Evolutionary conservation across 2,888 invertebrate species (phyloP).

Genomic region (Encarsia formosa): DNA sequence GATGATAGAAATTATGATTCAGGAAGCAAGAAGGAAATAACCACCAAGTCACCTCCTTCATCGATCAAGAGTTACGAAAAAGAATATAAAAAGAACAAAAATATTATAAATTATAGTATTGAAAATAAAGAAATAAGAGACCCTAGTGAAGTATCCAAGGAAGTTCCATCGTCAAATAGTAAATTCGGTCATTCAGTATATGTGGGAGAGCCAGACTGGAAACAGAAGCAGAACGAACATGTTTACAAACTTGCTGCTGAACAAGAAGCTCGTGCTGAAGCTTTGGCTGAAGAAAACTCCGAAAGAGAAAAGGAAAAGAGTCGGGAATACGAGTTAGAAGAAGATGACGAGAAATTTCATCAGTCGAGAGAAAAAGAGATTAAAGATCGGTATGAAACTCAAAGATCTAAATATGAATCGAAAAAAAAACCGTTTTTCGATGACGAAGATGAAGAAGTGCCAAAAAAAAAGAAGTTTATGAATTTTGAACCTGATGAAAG

Average conservation of each 20-base stretch:
- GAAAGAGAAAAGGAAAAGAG: slow-evolving; percentile 25
- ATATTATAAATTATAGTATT: slow-evolving; percentile 33
- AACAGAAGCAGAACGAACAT: slow-evolving; percentile 33
- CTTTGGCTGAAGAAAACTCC: slow-evolving; percentile 31
- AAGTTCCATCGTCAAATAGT: slow-evolving; percentile 11
- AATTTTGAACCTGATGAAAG: slow-evolving; percentile 2
- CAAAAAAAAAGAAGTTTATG: neutral
- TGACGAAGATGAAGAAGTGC: slow-evolving; percentile 6
- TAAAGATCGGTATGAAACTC: slow-evolving; percentile 12
- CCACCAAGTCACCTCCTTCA: neutral
- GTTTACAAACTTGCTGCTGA: slow-evolving; percentile 32
- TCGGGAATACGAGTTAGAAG: slow-evolving; percentile 6
- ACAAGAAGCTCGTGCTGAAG: slow-evolving; percentile 33
- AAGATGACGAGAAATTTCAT: slow-evolving; percentile 15
- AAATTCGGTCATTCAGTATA: slow-evolving; percentile 24
- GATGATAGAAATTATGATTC: neutral
- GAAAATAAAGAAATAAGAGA: slow-evolving; percentile 35
- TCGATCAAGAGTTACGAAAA: slow-evolving; percentile 13
- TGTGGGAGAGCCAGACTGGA: slow-evolving; percentile 34
- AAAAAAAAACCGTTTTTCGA: slow-evolving; percentile 4
- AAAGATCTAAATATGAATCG: neutral
- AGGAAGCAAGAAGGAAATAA: neutral
- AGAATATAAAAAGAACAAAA: slow-evolving; percentile 33
- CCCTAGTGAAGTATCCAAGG: slow-evolving; percentile 32
- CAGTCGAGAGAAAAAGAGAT: slow-evolving; percentile 21